Evolutionary conservation across 2,797 vertebrate genomes (phyloP), one percentile per base, ranked within the genome.

Genomic region (Todus mexicanus): DNA sequence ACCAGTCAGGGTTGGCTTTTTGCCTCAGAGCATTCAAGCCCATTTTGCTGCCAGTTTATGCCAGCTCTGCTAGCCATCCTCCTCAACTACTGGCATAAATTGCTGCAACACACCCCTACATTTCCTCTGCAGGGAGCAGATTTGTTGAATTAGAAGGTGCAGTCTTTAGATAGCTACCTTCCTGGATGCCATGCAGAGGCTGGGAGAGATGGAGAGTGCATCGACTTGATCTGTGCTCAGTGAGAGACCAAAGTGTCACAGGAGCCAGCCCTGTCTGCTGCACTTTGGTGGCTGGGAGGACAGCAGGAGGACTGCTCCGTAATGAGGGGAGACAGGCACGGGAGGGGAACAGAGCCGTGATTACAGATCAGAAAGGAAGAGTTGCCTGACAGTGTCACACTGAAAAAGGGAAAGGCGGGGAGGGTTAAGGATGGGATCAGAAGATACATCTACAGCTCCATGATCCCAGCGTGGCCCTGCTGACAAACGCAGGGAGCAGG

Each of bases 101-200:
- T 74, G 75, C 65, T 90, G 61, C 25, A 63, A 59, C 72, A 83
- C 38, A 83, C 25, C 65, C 68, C 61, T 80, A 64, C 57, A 90
- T 94, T 90, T 92, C 81, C 89, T 92, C 69, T 50, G 29, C 54
- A 17, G 86, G 90, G 18, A 80, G 40, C 35, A 81, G 61, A 77
- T 90, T 51, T 77, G 57, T 77, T 74, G 86, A 92, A 92, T 94
- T 89, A 93, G 86, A 75, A 93, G 86, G 64, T 38, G 42, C 43
- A 54, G 8, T 65, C 61, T 65, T 84, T 56, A 80, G 81, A 87
- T 71, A 82, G 57, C 65, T 89, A 31, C 47, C 87, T 90, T 83
- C 76, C 61, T 33, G 72, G 54, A 20, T 87, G 45, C 59, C 65
- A 17, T 8, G 61, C 17, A 9, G 86, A 78, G 56, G 38, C 59